Percentiles rank a stretch among this genome's conserved stretches.
Conservation (phyloP, 2,888 invertebrate genomes). For the Micropterix aruncella region DNA sequence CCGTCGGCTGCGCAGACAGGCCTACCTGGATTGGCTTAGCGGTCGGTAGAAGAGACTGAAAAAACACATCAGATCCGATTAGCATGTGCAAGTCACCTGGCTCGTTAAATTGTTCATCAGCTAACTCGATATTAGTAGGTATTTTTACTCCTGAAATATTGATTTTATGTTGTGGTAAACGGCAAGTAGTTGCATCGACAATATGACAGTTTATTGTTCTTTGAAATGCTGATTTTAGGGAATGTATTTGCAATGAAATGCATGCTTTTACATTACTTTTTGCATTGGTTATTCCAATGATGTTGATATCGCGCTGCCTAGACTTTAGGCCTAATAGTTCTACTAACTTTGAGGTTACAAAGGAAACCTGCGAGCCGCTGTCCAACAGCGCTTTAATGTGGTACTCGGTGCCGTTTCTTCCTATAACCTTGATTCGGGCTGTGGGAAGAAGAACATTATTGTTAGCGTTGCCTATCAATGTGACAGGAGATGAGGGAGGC, state of each 20-base stretch:
- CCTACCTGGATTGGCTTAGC: no score
- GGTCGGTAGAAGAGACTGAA: conserved; percentile 11
- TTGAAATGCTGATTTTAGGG: conserved; percentile 1
- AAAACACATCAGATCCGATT: conserved; percentile 10
- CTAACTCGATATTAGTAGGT: conserved; percentile 6
- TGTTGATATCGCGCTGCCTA: not conserved
- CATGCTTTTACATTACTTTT: not conserved
- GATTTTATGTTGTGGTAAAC: no score
- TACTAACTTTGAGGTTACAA: conserved; percentile 1
- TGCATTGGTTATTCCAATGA: not conserved
- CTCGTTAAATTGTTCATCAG: conserved; percentile 7
- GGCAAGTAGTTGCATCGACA: no score
- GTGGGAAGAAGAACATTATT: conserved; percentile 2
- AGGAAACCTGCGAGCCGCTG: conserved; percentile 1
- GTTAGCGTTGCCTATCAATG: not conserved
- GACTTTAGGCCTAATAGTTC: not conserved
- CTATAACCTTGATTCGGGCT: conserved; percentile 1
- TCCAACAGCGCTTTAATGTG: conserved; percentile 1
- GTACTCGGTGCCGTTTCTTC: not conserved
- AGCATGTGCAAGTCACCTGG: conserved; percentile 9
- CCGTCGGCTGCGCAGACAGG: no score
- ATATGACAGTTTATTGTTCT: no score
- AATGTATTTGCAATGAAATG: conserved; percentile 7
- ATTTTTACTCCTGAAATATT: conserved; percentile 5
- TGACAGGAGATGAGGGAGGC: not conserved